These are phyloP conservation scores for Melanocharis versteri DNA, from an alignment of 2,113 vertebrate genomes.

Conservation along the genomic window DNA sequence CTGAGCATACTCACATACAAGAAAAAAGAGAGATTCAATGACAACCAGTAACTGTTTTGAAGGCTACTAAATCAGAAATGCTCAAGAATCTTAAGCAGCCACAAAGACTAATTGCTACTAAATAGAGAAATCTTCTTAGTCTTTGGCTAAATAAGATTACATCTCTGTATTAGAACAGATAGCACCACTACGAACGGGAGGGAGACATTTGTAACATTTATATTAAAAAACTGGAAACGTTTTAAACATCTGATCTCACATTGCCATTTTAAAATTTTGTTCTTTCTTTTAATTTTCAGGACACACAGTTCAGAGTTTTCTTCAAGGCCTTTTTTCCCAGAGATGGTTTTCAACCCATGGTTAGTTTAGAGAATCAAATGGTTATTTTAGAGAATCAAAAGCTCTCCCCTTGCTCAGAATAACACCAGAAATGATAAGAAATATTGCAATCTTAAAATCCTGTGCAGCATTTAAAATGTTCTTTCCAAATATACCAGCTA, in stretches of 20 bases:
- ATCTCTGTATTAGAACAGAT: background rate
- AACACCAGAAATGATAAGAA: background rate
- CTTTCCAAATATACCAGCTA: background rate
- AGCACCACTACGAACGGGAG: background rate
- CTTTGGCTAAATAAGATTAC: background rate
- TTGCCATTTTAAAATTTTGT: background rate
- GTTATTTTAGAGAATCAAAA: background rate
- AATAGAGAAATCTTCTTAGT: background rate
- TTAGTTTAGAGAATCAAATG: background rate
- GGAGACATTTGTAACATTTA: background rate
- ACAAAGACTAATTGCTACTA: constrained; percentile 5
- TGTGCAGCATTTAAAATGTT: background rate
- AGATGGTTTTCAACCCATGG: background rate
- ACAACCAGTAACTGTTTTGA: background rate
- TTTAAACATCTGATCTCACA: background rate
- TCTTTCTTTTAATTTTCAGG: background rate
- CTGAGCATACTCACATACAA: background rate
- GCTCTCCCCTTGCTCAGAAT: background rate
- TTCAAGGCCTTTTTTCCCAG: background rate
- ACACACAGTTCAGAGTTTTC: background rate
- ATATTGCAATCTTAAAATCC: background rate
- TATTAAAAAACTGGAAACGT: background rate
- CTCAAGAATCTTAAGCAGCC: background rate
- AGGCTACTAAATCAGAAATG: background rate
- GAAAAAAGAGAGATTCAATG: background rate